Base-by-base conservation (phyloP, 2,888 invertebrate species). In the Parnassius smintheus region DNA sequence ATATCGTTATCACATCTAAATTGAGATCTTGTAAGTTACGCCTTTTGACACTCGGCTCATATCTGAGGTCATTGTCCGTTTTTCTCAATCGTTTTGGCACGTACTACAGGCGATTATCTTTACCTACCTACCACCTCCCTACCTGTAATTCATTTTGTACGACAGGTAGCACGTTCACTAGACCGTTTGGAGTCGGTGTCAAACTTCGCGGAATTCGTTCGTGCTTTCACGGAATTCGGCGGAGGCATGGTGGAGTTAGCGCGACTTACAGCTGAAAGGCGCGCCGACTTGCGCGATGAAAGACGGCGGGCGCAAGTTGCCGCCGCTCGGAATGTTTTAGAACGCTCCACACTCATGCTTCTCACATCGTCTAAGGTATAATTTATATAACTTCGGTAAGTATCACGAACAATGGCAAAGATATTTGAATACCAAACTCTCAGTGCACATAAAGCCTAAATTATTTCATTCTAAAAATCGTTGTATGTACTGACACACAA, bases 171-270 rank as follows among this genome's bases (percentile, higher is more conserved):
- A 67, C 95, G 96, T 72, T 95, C 96, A 75, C 92, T 97, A 78
- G 96, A 96, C 73, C 94, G 96, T 65, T 91, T 97, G 76, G 97
- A 97, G 86, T 96, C 96, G 57, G 97, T 97, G 68, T 96, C 96
- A 73, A 97, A 97, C 90, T 97, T 97, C 82, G 98, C 98, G 59
- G 99, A 99, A 89, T 99, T 99, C 86, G 99, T 99, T 63, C 97
- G 98, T 82, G 98, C 98, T 25, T 99, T 99, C 92, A 98, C 98
- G 72, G 98, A 98, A 85, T 99, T 99, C 85, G 99, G 99, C 50
- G 96, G 96, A 25, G 98, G 99, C 85, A 99, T 99, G 99, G 98
- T 99, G 69, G 99, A 99, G 84, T 91, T 99, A 72, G 99, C 99
- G 35, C 97, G 99, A 83, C 93, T 99, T 65, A 98, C 98, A 22